A percentile compares a stretch with the other conserved stretches of the same genome.
These are phyloP conservation scores for Corythoichthys haematopterus DNA, from an alignment of 2,113 vertebrate genomes.

Conservation along the genomic window DNA sequence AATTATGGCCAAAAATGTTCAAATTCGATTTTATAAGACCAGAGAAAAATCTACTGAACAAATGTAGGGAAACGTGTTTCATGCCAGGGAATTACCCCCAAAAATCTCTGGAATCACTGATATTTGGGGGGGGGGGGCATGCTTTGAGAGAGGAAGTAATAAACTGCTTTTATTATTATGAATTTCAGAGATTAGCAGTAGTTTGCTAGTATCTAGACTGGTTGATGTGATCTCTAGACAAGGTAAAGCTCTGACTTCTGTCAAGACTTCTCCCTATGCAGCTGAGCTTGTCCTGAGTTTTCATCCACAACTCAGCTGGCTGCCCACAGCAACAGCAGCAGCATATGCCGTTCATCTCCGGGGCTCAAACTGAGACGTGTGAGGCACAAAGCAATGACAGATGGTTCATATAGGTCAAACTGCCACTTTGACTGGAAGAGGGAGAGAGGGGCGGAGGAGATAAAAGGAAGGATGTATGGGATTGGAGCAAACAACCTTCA, in stretches of 20 bases:
- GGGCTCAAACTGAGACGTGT: slow-evolving; percentile 42
- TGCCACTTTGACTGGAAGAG: slow-evolving; percentile 34
- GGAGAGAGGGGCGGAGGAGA: slow-evolving; percentile 16
- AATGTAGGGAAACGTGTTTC: too few relatives aligned
- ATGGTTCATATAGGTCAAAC: slow-evolving; percentile 64
- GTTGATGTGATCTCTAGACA: neutral
- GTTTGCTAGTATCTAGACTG: neutral
- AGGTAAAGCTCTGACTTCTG: neutral
- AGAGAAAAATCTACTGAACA: too few relatives aligned
- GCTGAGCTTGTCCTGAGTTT: slow-evolving; percentile 10
- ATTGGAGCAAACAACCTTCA: slow-evolving; percentile 19
- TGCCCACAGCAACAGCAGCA: slow-evolving; percentile 33
- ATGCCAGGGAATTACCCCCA: too few relatives aligned
- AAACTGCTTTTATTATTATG: neutral
- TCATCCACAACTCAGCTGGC: slow-evolving; percentile 30
- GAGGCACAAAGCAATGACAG: slow-evolving; percentile 51
- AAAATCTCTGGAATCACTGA: neutral
- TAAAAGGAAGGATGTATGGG: slow-evolving; percentile 24
- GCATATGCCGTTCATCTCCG: slow-evolving; percentile 46
- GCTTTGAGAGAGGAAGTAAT: neutral
- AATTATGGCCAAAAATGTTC: too few relatives aligned
- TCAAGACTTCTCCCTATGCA: neutral
- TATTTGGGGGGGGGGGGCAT: neutral
- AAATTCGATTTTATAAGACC: too few relatives aligned
- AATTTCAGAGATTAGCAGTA: neutral